Conservation (phyloP, 2,888 invertebrate species). For the Dexiosoma caninum region DNA sequence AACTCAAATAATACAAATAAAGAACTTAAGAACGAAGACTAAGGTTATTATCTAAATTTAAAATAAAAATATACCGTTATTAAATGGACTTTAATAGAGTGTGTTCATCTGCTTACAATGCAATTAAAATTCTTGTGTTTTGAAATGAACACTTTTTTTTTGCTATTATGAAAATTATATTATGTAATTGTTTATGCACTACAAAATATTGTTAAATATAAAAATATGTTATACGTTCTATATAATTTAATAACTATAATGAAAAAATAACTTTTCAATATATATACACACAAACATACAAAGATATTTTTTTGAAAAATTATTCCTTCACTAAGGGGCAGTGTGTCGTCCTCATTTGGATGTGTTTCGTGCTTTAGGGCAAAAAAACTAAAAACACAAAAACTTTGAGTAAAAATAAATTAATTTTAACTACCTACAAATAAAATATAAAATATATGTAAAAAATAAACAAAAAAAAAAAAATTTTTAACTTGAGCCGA, state of each 20-base stretch:
- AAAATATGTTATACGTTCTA: background rate
- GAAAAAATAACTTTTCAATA: constrained; percentile 43
- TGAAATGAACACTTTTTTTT: background rate
- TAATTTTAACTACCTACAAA: constrained; percentile 36
- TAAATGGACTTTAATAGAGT: constrained; percentile 1
- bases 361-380: constrained; percentile 47
- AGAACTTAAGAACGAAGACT: background rate
- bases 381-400: constrained; percentile 25
- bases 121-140: background rate
- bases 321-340: constrained; percentile 72
- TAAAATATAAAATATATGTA: too few relatives aligned
- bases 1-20: background rate
- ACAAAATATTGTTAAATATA: background rate
- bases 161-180: background rate
- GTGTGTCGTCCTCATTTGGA: constrained; percentile 69
- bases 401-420: background rate
- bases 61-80: background rate
- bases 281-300: background rate
- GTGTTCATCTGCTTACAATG: background rate
- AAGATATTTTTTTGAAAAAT: constrained; percentile 11
- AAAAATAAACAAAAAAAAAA: too few relatives aligned
- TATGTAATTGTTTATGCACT: background rate
- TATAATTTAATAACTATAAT: constrained; percentile 26
- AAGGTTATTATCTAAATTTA: background rate
- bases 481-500: too few relatives aligned